A percentile compares a stretch with the other conserved stretches of the same genome.
These are phyloP conservation scores for Schizopygopsis malacanthus DNA, from an alignment of 2,797 vertebrate genomes.

Conservation along the genomic window DNA sequence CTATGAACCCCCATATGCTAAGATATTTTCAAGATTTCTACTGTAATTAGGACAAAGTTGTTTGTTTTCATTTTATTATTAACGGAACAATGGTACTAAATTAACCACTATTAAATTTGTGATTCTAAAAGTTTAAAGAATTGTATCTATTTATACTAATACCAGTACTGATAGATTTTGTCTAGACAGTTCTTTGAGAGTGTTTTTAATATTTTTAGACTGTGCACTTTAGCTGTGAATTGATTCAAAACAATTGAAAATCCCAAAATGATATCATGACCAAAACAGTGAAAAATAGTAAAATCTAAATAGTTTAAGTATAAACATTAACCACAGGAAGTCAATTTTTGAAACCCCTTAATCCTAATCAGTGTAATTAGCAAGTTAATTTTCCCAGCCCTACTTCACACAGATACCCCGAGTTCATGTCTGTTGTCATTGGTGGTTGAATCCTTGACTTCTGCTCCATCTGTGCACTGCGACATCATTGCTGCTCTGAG, in stretches of 20 bases:
- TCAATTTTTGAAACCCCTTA: background rate
- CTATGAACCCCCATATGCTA: too few relatives aligned
- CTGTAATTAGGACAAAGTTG: background rate
- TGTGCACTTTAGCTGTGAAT: background rate
- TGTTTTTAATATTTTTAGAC: background rate
- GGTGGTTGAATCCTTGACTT: slow-evolving; percentile 40
- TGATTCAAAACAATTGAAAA: background rate
- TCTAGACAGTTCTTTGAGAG: background rate
- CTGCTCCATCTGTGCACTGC: slow-evolving; percentile 49
- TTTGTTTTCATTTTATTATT: too few relatives aligned
- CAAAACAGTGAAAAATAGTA: background rate
- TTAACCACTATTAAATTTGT: too few relatives aligned
- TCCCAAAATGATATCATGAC: background rate
- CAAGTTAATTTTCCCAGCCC: background rate
- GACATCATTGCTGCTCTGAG: slow-evolving; percentile 45
- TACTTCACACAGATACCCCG: slow-evolving; percentile 48
- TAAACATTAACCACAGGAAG: background rate
- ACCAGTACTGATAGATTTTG: background rate
- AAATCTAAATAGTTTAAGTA: background rate
- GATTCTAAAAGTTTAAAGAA: too few relatives aligned
- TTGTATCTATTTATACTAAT: too few relatives aligned
- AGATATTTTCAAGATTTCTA: too few relatives aligned
- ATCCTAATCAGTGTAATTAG: background rate
- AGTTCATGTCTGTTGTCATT: slow-evolving; percentile 42
- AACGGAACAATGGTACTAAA: too few relatives aligned